phyloP scores from a whole-genome alignment of 2,113 vertebrate species.

The Leucoraja erinaceus region DNA sequence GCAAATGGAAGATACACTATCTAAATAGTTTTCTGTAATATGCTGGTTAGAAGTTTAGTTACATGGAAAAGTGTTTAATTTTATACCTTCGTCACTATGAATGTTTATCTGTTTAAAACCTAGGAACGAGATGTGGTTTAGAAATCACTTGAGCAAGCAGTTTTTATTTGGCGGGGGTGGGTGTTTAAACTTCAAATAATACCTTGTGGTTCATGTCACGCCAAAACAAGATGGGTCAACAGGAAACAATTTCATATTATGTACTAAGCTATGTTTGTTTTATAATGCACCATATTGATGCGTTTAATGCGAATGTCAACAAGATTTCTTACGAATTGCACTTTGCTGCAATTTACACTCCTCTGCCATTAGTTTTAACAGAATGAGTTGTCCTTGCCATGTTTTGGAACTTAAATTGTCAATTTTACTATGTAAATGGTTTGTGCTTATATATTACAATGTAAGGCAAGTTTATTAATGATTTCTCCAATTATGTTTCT shows the following conservation, averaged over 20 bases:
- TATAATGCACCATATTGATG: not conserved
- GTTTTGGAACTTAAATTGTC: not conserved
- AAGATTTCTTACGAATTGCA: not conserved
- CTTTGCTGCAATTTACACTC: not conserved
- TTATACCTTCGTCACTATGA: not conserved
- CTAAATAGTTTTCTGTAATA: not conserved
- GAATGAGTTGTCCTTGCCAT: not conserved
- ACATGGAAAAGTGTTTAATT: not conserved
- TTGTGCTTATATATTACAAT: not conserved
- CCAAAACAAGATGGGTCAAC: slow-evolving; percentile 35
- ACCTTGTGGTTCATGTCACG: slow-evolving; percentile 28
- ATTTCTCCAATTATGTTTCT: not conserved
- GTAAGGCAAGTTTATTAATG: not conserved
- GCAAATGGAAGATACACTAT: not conserved
- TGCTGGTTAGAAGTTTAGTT: not conserved
- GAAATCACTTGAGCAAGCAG: slow-evolving; percentile 32
- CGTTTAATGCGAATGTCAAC: not conserved
- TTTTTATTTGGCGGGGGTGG: not conserved
- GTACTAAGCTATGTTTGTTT: slow-evolving; percentile 11
- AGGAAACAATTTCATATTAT: slow-evolving; percentile 24
- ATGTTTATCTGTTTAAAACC: slow-evolving; percentile 2
- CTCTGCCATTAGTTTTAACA: not conserved
- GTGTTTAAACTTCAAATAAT: slow-evolving; percentile 31
- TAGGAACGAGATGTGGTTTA: slow-evolving; percentile 28
- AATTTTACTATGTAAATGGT: not conserved